phyloP scores from a whole-genome alignment of 2,888 invertebrate genomes.

The Crioceris asparagi region DNA sequence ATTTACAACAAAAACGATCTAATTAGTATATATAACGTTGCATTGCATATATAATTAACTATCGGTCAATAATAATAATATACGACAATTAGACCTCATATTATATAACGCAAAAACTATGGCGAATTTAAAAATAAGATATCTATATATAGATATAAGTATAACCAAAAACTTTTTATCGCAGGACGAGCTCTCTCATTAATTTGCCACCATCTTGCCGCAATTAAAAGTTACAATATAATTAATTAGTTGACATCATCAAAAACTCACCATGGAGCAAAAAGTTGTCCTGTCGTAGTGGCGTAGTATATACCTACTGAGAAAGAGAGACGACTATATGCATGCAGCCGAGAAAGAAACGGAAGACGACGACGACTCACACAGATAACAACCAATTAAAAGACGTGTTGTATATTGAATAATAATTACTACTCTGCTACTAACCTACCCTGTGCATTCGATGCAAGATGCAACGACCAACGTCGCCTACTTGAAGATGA shows the following conservation, averaged over 20 bases:
- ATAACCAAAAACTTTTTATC: too few species aligned
- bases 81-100: too few species aligned
- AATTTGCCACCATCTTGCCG: conserved; percentile 22
- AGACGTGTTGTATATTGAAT: conserved; percentile 41
- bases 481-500: too few species aligned
- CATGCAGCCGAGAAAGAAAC: conserved; percentile 13
- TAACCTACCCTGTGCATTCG: conserved; percentile 21
- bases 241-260: conserved; percentile 25
- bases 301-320: conserved; percentile 16
- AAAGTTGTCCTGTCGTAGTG: conserved; percentile 2
- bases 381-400: conserved; percentile 41
- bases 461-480: conserved; percentile 2
- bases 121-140: too few species aligned
- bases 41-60: too few species aligned
- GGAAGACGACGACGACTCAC: conserved; percentile 17
- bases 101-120: too few species aligned
- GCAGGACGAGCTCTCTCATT: too few species aligned
- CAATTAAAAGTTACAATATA: conserved; percentile 23
- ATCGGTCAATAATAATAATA: too few species aligned
- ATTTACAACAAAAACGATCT: too few species aligned
- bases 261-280: conserved; percentile 13
- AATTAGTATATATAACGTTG: too few species aligned
- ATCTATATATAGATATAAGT: too few species aligned
- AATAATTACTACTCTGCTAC: conserved; percentile 38
- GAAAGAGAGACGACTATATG: conserved; percentile 12